Evolutionary conservation across 2,113 vertebrate species (phyloP).

Genomic region (Alligator mississippiensis): DNA sequence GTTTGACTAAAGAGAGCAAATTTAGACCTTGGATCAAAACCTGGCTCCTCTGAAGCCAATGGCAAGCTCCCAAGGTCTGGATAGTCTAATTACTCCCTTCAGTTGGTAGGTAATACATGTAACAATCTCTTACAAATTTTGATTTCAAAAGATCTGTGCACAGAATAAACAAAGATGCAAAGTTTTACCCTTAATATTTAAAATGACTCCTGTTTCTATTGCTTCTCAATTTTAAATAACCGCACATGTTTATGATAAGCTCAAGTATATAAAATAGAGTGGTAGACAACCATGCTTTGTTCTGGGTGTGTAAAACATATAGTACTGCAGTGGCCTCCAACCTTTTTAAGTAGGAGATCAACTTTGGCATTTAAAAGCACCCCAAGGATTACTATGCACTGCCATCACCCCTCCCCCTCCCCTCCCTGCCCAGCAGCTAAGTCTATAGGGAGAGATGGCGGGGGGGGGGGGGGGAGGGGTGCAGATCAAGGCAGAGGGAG

Average conservation of each 20-base stretch:
- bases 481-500: too few species aligned
- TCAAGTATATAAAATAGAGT: background rate
- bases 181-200: background rate
- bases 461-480: too few species aligned
- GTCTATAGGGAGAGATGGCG: too few species aligned
- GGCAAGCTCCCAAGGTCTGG: background rate
- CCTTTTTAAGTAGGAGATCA: too few species aligned
- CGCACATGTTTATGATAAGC: conserved; percentile 20
- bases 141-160: background rate
- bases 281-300: background rate
- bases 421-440: background rate
- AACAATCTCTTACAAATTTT: background rate
- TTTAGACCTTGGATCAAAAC: background rate
- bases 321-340: too few species aligned
- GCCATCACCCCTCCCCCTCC: too few species aligned
- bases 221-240: background rate
- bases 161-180: background rate
- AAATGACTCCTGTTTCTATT: conserved; percentile 13
- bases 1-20: background rate
- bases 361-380: too few species aligned
- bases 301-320: background rate
- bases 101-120: background rate
- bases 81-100: background rate
- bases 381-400: too few species aligned
- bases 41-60: background rate